Conservation (phyloP, 2,797 vertebrate species). For the Typhlichthys subterraneus region DNA sequence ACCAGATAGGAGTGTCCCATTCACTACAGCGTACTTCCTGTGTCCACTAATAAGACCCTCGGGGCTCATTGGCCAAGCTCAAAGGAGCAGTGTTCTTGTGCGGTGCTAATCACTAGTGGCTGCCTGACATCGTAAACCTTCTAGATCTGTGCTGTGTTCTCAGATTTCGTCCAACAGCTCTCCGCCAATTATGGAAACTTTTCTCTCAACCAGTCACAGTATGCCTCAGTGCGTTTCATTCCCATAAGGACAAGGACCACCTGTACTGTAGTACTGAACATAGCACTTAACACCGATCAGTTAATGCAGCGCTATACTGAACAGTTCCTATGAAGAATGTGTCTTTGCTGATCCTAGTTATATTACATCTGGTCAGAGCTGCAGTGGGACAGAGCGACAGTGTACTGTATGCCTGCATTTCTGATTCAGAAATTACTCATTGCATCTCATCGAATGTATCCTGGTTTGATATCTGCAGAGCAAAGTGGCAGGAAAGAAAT, state of each 20-base stretch:
- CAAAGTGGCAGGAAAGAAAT: conserved; percentile 25
- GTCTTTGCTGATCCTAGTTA: no score
- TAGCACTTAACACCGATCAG: not conserved
- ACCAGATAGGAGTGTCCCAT: conserved; percentile 22
- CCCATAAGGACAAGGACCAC: not conserved
- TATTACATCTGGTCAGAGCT: conserved; percentile 26
- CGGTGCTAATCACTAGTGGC: conserved; percentile 60
- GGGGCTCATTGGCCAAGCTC: conserved; percentile 59
- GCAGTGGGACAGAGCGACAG: conserved; percentile 17
- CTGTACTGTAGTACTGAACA: not conserved
- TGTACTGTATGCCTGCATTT: conserved; percentile 26
- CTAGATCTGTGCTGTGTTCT: conserved; percentile 50
- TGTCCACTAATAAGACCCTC: conserved; percentile 63
- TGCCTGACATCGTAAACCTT: conserved; percentile 52
- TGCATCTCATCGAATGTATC: conserved; percentile 29
- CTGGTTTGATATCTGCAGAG: conserved; percentile 43
- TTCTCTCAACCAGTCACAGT: not conserved
- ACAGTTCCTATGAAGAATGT: not conserved
- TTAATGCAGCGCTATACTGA: not conserved
- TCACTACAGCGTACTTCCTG: conserved; percentile 57
- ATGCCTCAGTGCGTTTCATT: not conserved
- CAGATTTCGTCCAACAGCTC: conserved; percentile 40
- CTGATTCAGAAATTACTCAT: conserved; percentile 64
- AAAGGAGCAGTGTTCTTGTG: conserved; percentile 30
- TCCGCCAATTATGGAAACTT: conserved; percentile 5